Evolutionary conservation across 2,113 vertebrate species (phyloP), one percentile per base, ranked within the genome.

Genomic region (Herpetotheres cachinnans): DNA sequence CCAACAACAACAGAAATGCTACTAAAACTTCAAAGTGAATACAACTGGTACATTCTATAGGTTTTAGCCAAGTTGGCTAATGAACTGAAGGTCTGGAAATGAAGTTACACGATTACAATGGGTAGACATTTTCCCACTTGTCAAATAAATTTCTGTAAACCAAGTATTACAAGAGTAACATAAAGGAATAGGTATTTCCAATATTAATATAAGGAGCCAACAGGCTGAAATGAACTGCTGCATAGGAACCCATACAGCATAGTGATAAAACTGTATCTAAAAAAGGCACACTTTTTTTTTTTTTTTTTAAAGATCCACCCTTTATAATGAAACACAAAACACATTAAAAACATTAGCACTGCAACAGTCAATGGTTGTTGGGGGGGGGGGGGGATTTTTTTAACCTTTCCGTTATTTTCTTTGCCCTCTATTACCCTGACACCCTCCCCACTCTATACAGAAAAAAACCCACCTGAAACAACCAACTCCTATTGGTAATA

Each of bases 21-120:
- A 88, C 92, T 94, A 96, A 95, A 95, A 97, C 95, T 96, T 97
- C 97, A 97, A 96, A 97, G 94, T 16, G 40, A 92, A 92, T 21
- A 61, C n/a, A 92, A 95, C 10, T 86, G 93, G 91, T 96, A 81
- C 79, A 79, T 89, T 96, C 92, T 67, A 66, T 8, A 93, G 42
- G 42, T 85, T 95, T 93, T 72, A 86, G 85, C 92, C 90, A 96
- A 97, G 89, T 89, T 93, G 92, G 96, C 93, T 96, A 96, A 96
- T 55, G 88, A 96, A 95, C 90, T 95, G 90, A 97, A 90, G 96
- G 93, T 94, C 87, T 86, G 86, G 90, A 96, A 97, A 91, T 93
- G 67, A 96, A 95, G 93, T 92, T 95, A 92, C 54, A 84, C 61
- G 29, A 93, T 93, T 96, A 93, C 66, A 96, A 90, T 24, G 58